Evolutionary conservation across 2,888 invertebrate genomes (phyloP).

Genomic region (Linnaemya vulpina): DNA sequence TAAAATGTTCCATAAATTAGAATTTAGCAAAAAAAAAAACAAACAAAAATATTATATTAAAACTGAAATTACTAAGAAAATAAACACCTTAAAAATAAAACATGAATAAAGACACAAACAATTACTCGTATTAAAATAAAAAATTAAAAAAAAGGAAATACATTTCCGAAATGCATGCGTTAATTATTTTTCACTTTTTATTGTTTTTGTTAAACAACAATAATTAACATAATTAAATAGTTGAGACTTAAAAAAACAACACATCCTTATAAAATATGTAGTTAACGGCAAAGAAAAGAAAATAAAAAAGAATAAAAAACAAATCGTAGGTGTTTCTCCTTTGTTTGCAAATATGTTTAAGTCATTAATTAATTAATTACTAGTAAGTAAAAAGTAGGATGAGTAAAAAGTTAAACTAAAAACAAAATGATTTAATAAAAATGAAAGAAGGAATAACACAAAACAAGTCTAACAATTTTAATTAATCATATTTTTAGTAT

Average conservation of each 20-base stretch:
- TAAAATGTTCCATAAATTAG: constrained; percentile 60
- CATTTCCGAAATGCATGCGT: constrained; percentile 13
- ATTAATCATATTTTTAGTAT: constrained; percentile 76
- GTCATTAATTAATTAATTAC: neutral
- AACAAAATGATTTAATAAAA: constrained; percentile 58
- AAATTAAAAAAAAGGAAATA: neutral
- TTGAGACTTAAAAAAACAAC: constrained; percentile 1
- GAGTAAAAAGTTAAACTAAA: constrained; percentile 33
- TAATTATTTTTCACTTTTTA: neutral
- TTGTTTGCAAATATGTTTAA: constrained; percentile 40
- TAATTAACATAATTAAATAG: constrained; percentile 14
- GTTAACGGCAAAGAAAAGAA: too few species aligned
- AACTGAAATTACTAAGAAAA: constrained; percentile 45
- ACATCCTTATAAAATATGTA: constrained; percentile 30
- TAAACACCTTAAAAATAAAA: constrained; percentile 33
- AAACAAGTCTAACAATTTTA: constrained; percentile 27
- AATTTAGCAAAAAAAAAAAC: constrained; percentile 36
- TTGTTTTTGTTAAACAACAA: neutral
- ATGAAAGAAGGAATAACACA: constrained; percentile 38
- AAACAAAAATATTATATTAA: constrained; percentile 52
- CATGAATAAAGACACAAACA: constrained; percentile 5
- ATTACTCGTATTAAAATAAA: neutral
- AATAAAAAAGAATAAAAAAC: too few species aligned
- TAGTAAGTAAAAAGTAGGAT: constrained; percentile 17
- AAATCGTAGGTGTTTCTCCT: constrained; percentile 37